These are phyloP conservation scores for Atopsyche davidsoni DNA, from an alignment of 1,140 invertebrate species.

Conservation along the genomic window DNA sequence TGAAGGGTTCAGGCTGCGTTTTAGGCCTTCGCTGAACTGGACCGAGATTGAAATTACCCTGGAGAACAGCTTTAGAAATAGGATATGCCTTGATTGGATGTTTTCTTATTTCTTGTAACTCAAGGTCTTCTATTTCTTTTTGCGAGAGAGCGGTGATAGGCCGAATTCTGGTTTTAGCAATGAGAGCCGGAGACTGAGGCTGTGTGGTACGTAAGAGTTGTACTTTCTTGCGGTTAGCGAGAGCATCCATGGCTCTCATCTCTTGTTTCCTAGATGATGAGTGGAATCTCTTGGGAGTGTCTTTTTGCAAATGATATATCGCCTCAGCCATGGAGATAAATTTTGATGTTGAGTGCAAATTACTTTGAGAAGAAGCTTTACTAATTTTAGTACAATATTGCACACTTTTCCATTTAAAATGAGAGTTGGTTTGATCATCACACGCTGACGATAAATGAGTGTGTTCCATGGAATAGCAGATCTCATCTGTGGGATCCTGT, in stretches of 20 bases:
- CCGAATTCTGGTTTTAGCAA: conserved; percentile 35
- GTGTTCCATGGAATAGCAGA: no score
- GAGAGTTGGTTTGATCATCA: conserved; percentile 1
- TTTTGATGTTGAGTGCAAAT: conserved; percentile 19
- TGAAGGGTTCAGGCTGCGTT: conserved; percentile 35
- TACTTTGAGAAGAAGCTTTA: conserved; percentile 12
- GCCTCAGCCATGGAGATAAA: conserved; percentile 44
- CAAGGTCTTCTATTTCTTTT: conserved; percentile 34
- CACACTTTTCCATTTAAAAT: conserved; percentile 3
- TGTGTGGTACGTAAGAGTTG: conserved; percentile 33
- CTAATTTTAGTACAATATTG: neutral
- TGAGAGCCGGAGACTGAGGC: conserved; percentile 39
- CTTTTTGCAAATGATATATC: conserved; percentile 38
- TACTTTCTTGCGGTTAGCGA: conserved; percentile 21
- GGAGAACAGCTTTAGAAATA: conserved; percentile 29
- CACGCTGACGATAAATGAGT: neutral
- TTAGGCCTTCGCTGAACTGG: conserved; percentile 33
- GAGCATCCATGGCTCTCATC: conserved; percentile 26
- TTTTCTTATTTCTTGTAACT: conserved; percentile 35
- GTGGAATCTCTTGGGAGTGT: conserved; percentile 42
- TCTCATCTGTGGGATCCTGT: no score
- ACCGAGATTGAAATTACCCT: conserved; percentile 27
- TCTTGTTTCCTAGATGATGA: conserved; percentile 31
- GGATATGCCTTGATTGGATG: conserved; percentile 37
- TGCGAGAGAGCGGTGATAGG: conserved; percentile 30